Base-by-base conservation (phyloP, 2,888 invertebrate genomes). In the Leptinotarsa peninsularis region DNA sequence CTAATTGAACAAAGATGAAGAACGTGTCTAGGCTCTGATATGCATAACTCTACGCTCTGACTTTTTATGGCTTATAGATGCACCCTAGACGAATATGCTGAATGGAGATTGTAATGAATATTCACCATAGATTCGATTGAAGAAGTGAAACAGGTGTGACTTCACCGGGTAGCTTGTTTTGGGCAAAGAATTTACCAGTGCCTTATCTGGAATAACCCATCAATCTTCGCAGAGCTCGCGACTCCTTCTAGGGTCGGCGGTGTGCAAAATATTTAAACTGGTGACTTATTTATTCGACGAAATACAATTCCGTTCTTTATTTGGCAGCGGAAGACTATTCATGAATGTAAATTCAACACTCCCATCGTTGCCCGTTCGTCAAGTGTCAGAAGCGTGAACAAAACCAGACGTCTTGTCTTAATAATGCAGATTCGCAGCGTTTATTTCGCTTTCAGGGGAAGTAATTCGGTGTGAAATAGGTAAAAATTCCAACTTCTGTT, bases 261-360 rank as follows among this genome's bases (percentile, higher is more conserved):
- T 52, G 52, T 52, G 5, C 52, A n/a, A 52, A 52, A 52, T 52
- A 52, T 52, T 52, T 43, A n/a, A 52, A n/a, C 52, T 52, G 0
- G 1, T n/a, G n/a, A 52, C 58, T 58, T 58, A 58, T 58, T 21
- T 58, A 21, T 58, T 58, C 18, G 58, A 21, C 14, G 13, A 7
- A 58, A 21, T 21, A 58, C 58, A 58, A 52, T 52, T 52, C 58
- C 58, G 58, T 58, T 58, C 21, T 58, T 21, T 58, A 21, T 58
- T 58, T 21, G 58, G 58, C 18, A 23, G 58, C 58, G 58, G 21
- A 58, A 58, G 58, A 23, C 23, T 10, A 21, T 58, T 58, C 58
- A 21, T 58, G 58, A 58, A 58, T 58, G 14, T 58, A 7, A 58
- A 58, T 18, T 58, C 21, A 21, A 58, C 14, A 58, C 18, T 21